phyloP scores from a whole-genome alignment of 2,113 vertebrate genomes.

The Dasyprocta punctata region DNA sequence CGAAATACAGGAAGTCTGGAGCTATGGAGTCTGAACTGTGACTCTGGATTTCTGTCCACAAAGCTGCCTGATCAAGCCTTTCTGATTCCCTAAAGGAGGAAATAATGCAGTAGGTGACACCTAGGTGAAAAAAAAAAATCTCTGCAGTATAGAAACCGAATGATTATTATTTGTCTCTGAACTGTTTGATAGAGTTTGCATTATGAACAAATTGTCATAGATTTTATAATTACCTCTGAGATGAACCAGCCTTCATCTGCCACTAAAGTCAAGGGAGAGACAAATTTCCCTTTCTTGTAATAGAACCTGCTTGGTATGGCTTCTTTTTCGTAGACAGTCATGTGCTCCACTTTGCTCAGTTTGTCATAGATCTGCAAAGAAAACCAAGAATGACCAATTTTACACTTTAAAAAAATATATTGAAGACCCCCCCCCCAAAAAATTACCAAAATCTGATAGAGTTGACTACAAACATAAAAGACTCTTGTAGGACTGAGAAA shows the following conservation, averaged over 20 bases:
- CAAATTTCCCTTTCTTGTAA: constrained; percentile 93
- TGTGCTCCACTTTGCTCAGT: constrained; percentile 88
- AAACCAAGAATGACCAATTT: neutral
- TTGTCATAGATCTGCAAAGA: constrained; percentile 88
- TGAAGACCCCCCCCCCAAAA: neutral
- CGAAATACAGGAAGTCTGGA: neutral
- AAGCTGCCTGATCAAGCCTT: neutral
- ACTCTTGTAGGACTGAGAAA: neutral
- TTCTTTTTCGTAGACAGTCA: constrained; percentile 89
- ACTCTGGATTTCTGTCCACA: neutral
- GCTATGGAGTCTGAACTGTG: neutral
- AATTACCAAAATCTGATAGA: neutral
- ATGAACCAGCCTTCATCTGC: constrained; percentile 97
- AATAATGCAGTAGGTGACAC: neutral
- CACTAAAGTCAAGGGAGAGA: constrained; percentile 93
- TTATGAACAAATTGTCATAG: neutral
- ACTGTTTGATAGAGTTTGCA: neutral
- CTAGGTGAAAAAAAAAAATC: neutral
- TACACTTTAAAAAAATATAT: neutral
- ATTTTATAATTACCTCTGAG: constrained; percentile 87
- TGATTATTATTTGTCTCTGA: neutral
- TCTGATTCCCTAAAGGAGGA: neutral
- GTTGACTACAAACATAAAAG: neutral
- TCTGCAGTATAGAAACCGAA: neutral
- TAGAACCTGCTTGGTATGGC: constrained; percentile 93